A percentile compares a stretch with the other conserved stretches of the same genome.
These are phyloP conservation scores for Xiphias gladius DNA, from an alignment of 2,113 vertebrate genomes.

Conservation along the genomic window DNA sequence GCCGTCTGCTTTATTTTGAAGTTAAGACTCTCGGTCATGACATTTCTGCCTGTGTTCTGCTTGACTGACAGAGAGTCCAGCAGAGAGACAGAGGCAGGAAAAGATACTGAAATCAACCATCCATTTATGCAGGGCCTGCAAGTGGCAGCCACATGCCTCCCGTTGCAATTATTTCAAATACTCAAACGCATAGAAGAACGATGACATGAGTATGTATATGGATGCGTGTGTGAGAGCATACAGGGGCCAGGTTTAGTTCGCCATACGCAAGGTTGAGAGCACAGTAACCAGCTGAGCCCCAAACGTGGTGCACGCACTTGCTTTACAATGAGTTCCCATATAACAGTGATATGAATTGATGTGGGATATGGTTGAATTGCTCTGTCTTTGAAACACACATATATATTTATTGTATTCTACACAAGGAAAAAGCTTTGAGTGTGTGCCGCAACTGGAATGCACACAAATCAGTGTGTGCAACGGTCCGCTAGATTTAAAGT, in stretches of 20 bases:
- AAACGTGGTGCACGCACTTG: background rate
- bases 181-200: background rate
- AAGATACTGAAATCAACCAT: constrained; percentile 1
- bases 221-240: constrained; percentile 4
- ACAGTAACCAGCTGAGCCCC: constrained; percentile 14
- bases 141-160: constrained; percentile 28
- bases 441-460: constrained; percentile 21
- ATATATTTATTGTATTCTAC: constrained; percentile 8
- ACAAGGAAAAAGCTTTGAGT: background rate
- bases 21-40: background rate
- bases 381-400: background rate
- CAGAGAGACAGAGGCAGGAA: background rate
- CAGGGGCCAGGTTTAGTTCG: constrained; percentile 5
- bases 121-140: constrained; percentile 12
- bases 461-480: constrained; percentile 4
- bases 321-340: constrained; percentile 2
- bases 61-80: constrained; percentile 10
- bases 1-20: constrained; percentile 28
- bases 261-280: background rate
- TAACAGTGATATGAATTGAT: background rate
- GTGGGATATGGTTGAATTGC: background rate
- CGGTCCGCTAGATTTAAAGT: background rate
- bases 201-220: background rate
- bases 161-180: background rate
- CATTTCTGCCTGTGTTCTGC: constrained; percentile 24